Conservation (phyloP, 2,888 invertebrate species). For the Choreutis nemorana region DNA sequence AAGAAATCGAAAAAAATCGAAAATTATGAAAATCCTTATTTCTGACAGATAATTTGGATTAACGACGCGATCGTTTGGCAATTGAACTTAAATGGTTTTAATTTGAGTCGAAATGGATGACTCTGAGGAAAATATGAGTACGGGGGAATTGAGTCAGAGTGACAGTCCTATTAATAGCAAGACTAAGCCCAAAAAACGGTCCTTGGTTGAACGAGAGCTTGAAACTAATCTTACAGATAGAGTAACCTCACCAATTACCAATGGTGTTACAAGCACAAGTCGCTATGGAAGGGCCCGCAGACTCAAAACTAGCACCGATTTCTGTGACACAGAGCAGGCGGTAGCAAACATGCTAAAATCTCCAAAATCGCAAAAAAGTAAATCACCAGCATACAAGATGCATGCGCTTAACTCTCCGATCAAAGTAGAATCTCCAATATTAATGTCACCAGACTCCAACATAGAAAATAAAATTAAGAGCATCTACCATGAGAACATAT, state of each 20-base stretch:
- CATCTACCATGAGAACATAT: slow-evolving; percentile 42
- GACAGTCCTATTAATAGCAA: slow-evolving; percentile 21
- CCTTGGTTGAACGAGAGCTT: slow-evolving; percentile 47
- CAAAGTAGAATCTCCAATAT: slow-evolving; percentile 26
- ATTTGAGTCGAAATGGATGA: slow-evolving; percentile 36
- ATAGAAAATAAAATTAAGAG: slow-evolving; percentile 40
- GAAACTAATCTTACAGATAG: slow-evolving; percentile 48
- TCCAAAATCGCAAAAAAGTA: slow-evolving; percentile 26
- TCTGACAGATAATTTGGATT: no score
- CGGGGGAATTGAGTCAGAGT: slow-evolving; percentile 25
- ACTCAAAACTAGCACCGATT: slow-evolving; percentile 52
- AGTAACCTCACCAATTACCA: slow-evolving; percentile 37
- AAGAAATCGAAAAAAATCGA: no score
- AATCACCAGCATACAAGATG: slow-evolving; percentile 43
- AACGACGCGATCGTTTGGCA: no score
- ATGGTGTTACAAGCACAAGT: slow-evolving; percentile 41
- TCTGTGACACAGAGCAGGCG: slow-evolving; percentile 38
- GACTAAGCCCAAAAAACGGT: slow-evolving; percentile 45
- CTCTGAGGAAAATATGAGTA: slow-evolving; percentile 36
- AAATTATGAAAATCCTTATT: no score
- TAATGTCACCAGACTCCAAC: slow-evolving; percentile 16
- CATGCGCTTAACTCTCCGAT: slow-evolving; percentile 45
- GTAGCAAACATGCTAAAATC: slow-evolving; percentile 26
- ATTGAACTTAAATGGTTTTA: slow-evolving; percentile 14
- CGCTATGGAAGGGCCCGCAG: slow-evolving; percentile 69